Evolutionary conservation across 2,888 invertebrate species (phyloP), one percentile per base, ranked within the genome.

Genomic region (Scaptomyza flava): DNA sequence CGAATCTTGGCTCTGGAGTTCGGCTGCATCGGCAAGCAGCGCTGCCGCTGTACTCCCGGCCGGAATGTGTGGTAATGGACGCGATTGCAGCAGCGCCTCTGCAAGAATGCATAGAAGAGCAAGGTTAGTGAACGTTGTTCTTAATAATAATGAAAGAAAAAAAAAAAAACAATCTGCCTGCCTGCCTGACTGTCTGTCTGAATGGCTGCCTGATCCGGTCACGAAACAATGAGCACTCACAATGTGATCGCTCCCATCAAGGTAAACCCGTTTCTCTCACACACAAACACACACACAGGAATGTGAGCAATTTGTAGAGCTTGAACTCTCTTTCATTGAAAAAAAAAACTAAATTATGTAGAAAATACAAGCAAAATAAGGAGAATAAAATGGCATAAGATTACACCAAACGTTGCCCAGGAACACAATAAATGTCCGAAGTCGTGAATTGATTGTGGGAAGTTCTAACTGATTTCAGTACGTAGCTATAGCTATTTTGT

Each of bases 1-100:
- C 2, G 71, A 64, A 27, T 92, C 79, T 90, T 90, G 84, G 73
- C 61, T 56, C 53, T 79, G 82, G 3, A 72, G 63, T 14, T 85
- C 87, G 6, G 81, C 83, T 30, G 87, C 84, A 72, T 85, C 87
- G 7, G 77, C 82, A n/a, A 87, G 70, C 43, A 85, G 71, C 14
- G 84, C 36, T 42, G 85, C 82, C 47, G 85, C 80, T 52, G 91
- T 77, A 46, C 89, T 89, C 42, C 91, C 90, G 66, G 91, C 89
- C 67, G 98, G 98, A 92, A 98, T 97, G 93, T 98, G 97, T 89
- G 98, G 98, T 92, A 98, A 94, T 77, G 98, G 98, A 89, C 98
- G 95, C 91, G 97, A 97, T 93, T 98, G 98, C 89, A 98, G 94
- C 89, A 98, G 94, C 77, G 98, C 97, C 93, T 98, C 98, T 98